Conservation (phyloP, 2,797 vertebrate species). For the Cryptoprocta ferox region DNA sequence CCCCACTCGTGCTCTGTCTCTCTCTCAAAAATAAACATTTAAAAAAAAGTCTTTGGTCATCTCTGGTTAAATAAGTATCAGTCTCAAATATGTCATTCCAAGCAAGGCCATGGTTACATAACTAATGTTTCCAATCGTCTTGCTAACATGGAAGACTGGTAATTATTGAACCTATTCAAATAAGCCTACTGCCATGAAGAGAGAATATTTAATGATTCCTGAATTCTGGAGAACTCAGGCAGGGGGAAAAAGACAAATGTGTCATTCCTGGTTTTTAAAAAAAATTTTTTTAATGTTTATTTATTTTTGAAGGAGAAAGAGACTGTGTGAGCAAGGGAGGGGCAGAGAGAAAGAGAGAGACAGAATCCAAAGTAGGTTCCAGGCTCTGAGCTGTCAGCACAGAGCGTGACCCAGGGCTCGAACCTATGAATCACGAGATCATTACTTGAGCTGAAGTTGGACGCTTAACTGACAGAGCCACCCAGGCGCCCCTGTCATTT, state of each 20-base stretch:
- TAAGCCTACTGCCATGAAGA: background rate
- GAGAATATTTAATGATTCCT: background rate
- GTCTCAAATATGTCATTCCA: slow-evolving; percentile 29
- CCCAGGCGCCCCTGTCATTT: background rate
- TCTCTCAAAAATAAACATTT: too few relatives aligned
- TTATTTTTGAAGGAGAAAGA: too few relatives aligned
- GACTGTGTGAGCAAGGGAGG: too few relatives aligned
- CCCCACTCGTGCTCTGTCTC: too few relatives aligned
- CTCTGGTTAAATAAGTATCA: background rate
- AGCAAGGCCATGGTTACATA: background rate
- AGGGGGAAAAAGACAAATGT: background rate
- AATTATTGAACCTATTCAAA: background rate
- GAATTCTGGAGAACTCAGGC: background rate
- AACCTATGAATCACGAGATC: too few relatives aligned
- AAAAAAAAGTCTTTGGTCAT: background rate
- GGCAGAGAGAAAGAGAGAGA: too few relatives aligned
- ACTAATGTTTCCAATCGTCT: background rate
- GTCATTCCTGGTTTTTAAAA: background rate
- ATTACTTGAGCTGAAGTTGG: too few relatives aligned
- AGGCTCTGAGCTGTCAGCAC: too few relatives aligned
- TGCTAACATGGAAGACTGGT: background rate
- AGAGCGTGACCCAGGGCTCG: too few relatives aligned
- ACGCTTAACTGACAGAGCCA: too few relatives aligned
- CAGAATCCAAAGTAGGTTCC: too few relatives aligned
- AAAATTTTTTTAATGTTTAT: too few relatives aligned